Evolutionary conservation across 2,113 vertebrate species (phyloP).

Genomic region (Menura novaehollandiae): DNA sequence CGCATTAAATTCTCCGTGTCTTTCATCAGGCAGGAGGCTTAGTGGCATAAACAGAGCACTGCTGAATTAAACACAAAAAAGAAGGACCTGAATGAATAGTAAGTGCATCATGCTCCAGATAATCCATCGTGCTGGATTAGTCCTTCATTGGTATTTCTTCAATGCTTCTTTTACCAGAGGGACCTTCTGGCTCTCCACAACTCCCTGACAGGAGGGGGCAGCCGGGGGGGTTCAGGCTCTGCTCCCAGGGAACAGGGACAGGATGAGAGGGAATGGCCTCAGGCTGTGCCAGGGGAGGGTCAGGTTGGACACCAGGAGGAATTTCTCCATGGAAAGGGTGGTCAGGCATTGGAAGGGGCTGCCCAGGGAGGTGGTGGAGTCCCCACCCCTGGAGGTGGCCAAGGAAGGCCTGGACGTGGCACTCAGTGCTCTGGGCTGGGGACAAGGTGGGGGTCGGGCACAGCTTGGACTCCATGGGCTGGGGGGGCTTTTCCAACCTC

Average conservation of each 20-base stretch:
- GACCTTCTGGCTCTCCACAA: not conserved
- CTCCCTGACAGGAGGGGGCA: not conserved
- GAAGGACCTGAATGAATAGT: not conserved
- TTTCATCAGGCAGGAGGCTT: not conserved
- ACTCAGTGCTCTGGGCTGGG: not conserved
- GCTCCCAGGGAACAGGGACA: not conserved
- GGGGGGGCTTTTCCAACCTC: not conserved
- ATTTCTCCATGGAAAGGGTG: not conserved
- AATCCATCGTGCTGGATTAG: not conserved
- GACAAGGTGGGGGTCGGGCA: accelerated
- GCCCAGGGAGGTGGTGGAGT: not conserved
- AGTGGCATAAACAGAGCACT: not conserved
- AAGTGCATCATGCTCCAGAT: not conserved
- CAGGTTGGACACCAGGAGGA: not conserved
- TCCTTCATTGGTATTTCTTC: not conserved
- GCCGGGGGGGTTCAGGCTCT: not conserved
- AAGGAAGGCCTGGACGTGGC: accelerated
- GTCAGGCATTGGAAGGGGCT: accelerated
- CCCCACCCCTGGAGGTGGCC: not conserved
- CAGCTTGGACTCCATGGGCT: accelerated
- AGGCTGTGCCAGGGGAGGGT: not conserved
- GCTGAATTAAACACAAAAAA: not conserved
- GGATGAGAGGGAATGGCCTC: not conserved
- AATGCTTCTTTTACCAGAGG: not conserved
- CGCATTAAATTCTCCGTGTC: not conserved